Conservation (phyloP, 2,113 vertebrate species). For the human (Homo sapiens) region GRCh38 chr1:113977001-113977500, state of each 20-base stretch:
- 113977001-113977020: constrained; percentile 9
- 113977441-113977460: constrained; percentile 92
- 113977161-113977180: constrained; percentile 69
- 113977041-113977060: constrained; percentile 44
- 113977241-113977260: constrained; percentile 85
- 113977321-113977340: constrained; percentile 90
- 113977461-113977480: constrained; percentile 84
- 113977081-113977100: constrained; percentile 14
- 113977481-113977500: constrained; percentile 82
- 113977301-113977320: constrained; percentile 89
- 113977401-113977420: constrained; percentile 90
- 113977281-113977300: constrained; percentile 90
- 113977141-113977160: constrained; percentile 61
- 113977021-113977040: constrained; percentile 35
- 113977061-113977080: constrained; percentile 47
- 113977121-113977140: constrained; percentile 78
- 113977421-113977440: constrained; percentile 90
- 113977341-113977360: constrained; percentile 92
- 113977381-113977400: constrained; percentile 90
- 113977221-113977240: constrained; percentile 83
- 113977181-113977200: constrained; percentile 84
- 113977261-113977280: constrained; percentile 90
- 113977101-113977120: constrained; percentile 70
- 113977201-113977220: constrained; percentile 86
- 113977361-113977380: constrained; percentile 91